These are phyloP conservation scores for Axis porcinus DNA, from an alignment of 2,113 vertebrate species.

Conservation along the genomic window DNA sequence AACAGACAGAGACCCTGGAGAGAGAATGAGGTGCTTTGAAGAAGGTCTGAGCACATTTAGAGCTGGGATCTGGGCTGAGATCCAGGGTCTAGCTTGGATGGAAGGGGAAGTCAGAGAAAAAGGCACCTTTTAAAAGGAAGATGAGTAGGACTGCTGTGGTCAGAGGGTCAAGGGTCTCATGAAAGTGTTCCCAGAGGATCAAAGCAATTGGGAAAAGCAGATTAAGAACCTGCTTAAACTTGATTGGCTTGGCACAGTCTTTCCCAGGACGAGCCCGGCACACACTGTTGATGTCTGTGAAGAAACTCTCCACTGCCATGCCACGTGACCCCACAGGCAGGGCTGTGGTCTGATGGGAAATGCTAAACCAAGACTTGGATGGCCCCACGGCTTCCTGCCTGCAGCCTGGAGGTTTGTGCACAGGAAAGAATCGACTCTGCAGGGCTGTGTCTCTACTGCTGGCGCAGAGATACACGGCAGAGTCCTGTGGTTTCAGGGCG, in stretches of 20 bases:
- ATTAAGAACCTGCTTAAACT: neutral
- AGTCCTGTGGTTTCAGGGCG: neutral
- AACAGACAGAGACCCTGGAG: neutral
- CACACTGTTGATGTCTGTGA: fast-evolving
- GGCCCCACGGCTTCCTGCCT: neutral
- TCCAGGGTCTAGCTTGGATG: neutral
- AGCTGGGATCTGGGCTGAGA: neutral
- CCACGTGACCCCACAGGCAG: fast-evolving
- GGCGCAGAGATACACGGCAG: neutral
- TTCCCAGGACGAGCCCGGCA: neutral
- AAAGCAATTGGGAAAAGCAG: neutral
- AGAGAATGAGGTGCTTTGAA: neutral
- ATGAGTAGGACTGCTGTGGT: neutral
- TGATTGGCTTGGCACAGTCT: neutral
- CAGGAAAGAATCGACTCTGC: fast-evolving
- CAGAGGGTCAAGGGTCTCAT: neutral
- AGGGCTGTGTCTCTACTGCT: conserved; percentile 17
- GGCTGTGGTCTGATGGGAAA: neutral
- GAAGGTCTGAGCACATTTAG: neutral
- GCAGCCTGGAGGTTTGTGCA: neutral
- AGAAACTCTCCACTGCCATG: fast-evolving
- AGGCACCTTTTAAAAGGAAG: fast-evolving
- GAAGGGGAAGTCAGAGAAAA: neutral
- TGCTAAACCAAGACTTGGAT: fast-evolving
- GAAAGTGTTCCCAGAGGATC: neutral